These are phyloP conservation scores for Tragulus kanchil DNA, from an alignment of 2,113 vertebrate species.

Conservation along the genomic window DNA sequence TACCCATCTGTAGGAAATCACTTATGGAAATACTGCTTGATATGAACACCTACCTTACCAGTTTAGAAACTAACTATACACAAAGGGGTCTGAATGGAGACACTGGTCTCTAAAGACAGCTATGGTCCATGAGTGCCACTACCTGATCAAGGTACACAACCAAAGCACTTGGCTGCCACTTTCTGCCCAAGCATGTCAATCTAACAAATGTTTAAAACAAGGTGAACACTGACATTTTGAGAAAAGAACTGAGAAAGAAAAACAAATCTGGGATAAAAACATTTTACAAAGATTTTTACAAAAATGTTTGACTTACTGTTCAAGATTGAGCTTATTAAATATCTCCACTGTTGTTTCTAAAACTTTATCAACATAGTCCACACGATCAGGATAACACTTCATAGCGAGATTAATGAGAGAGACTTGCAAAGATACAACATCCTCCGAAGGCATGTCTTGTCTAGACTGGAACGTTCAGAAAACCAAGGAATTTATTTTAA, in stretches of 20 bases:
- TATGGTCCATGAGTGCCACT: not conserved
- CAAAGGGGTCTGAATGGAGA: not conserved
- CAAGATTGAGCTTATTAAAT: conserved; percentile 98
- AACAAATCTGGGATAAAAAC: not conserved
- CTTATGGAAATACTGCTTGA: not conserved
- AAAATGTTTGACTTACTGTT: conserved; percentile 93
- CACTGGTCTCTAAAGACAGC: not conserved
- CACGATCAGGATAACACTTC: conserved; percentile 99
- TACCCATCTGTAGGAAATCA: not conserved
- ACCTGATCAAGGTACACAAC: not conserved
- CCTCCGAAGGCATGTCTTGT: conserved; percentile 99
- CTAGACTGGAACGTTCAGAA: conserved; percentile 91
- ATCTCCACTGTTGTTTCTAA: conserved; percentile 99
- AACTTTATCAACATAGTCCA: conserved; percentile 99
- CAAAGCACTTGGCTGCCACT: not conserved
- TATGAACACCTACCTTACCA: not conserved
- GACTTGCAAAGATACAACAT: conserved; percentile 98
- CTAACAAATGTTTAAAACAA: not conserved
- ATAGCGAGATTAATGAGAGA: conserved; percentile 99
- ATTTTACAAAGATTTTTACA: not conserved
- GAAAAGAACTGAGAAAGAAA: not conserved
- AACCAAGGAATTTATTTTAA: not conserved
- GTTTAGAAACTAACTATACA: not conserved
- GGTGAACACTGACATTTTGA: conserved; percentile 18
- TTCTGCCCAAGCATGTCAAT: not conserved